phyloP scores from a whole-genome alignment of 1,140 invertebrate genomes.

The Bombus sylvicola region DNA sequence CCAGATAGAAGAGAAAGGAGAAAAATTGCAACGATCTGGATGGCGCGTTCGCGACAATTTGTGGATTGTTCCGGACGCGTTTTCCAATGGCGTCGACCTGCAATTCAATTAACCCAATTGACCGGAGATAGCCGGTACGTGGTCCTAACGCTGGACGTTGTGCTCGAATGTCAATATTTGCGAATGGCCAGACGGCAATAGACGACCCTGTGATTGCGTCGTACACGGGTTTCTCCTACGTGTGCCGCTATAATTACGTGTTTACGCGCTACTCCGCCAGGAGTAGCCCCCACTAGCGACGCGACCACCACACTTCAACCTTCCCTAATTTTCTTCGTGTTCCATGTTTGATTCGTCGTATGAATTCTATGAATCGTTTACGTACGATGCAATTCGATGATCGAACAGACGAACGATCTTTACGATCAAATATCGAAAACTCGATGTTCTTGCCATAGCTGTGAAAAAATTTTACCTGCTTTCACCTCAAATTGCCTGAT shows the following conservation, averaged over 20 bases:
- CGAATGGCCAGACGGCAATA: constrained; percentile 48
- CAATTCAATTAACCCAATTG: constrained; percentile 63
- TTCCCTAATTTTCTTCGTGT: not conserved
- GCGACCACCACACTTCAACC: accelerated
- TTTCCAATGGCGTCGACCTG: not conserved
- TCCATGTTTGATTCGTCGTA: not conserved
- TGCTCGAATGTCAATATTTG: constrained; percentile 63
- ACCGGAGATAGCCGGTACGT: constrained; percentile 44
- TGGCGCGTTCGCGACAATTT: not conserved
- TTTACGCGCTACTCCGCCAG: not conserved
- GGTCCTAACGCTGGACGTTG: constrained; percentile 39
- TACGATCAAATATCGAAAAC: too few relatives aligned
- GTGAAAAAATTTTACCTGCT: not conserved
- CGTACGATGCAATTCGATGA: too few relatives aligned
- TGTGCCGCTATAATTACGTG: constrained; percentile 4
- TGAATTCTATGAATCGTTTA: too few relatives aligned
- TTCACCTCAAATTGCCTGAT: not conserved
- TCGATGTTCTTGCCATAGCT: too few relatives aligned
- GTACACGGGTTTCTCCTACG: not conserved
- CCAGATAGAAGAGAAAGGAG: too few relatives aligned
- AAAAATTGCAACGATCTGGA: too few relatives aligned
- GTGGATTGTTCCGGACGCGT: constrained; percentile 26
- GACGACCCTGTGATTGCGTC: constrained; percentile 21
- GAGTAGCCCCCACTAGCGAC: not conserved
- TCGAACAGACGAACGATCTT: too few relatives aligned